Percentiles rank a stretch among this genome's conserved stretches.
These are phyloP conservation scores for Poliocrania exsul DNA, from an alignment of 2,797 vertebrate genomes.

Conservation along the genomic window DNA sequence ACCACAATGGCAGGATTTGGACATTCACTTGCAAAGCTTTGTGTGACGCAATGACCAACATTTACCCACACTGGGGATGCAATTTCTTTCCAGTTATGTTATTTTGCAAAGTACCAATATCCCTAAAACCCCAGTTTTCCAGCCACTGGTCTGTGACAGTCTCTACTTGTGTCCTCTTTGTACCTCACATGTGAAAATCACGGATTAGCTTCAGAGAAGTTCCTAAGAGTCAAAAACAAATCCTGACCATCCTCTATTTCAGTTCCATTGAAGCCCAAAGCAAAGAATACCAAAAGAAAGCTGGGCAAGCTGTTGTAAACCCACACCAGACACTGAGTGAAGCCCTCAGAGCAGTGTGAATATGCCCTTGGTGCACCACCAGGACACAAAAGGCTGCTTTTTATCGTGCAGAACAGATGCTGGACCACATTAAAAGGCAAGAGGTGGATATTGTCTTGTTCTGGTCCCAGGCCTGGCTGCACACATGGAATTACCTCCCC, in stretches of 20 bases:
- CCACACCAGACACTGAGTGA: rapidly evolving
- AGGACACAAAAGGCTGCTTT: background rate
- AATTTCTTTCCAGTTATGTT: background rate
- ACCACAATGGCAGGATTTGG: background rate
- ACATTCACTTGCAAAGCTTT: background rate
- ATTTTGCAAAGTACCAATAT: background rate
- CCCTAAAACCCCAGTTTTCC: background rate
- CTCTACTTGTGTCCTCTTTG: rapidly evolving
- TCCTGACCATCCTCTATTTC: background rate
- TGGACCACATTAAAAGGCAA: background rate
- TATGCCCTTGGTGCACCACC: rapidly evolving
- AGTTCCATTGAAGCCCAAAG: background rate
- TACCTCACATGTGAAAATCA: rapidly evolving
- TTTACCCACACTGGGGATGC: rapidly evolving
- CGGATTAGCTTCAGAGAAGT: background rate
- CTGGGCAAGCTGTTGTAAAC: background rate
- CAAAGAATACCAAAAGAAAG: background rate
- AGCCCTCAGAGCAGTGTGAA: background rate
- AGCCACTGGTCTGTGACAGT: background rate
- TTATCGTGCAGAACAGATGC: background rate
- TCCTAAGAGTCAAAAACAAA: background rate
- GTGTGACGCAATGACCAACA: background rate
- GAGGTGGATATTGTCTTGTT: background rate
- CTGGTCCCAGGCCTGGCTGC: background rate
- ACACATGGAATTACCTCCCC: rapidly evolving